phyloP scores from a whole-genome alignment of 2,113 vertebrate genomes.

The Oenanthe oenanthe region DNA sequence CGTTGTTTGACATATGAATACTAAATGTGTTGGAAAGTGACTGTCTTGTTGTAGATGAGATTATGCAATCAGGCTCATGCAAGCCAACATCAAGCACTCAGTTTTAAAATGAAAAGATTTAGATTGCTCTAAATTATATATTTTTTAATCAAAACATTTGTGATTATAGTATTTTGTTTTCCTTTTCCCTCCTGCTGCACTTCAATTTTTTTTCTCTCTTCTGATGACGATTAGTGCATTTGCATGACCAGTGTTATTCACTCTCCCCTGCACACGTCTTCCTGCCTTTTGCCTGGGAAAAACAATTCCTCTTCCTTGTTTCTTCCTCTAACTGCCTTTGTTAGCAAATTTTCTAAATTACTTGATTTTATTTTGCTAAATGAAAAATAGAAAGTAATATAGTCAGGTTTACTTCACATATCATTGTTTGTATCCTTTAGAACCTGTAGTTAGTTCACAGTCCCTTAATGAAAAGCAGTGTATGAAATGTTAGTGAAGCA shows the following conservation, averaged over 20 bases:
- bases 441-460: background rate
- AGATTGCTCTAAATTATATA: slow-evolving; percentile 27
- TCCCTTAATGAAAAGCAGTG: background rate
- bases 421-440: background rate
- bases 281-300: background rate
- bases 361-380: background rate
- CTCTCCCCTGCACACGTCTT: background rate
- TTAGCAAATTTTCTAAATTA: background rate
- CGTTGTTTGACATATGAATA: background rate
- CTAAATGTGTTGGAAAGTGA: slow-evolving; percentile 16
- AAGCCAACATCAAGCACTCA: background rate
- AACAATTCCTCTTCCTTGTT: background rate
- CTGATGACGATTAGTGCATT: background rate
- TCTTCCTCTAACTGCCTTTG: background rate
- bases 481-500: background rate
- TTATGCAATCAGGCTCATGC: slow-evolving; percentile 25
- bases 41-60: slow-evolving; percentile 14
- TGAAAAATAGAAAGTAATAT: background rate
- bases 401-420: background rate
- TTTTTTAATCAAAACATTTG: slow-evolving; percentile 45
- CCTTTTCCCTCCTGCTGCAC: background rate
- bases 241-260: background rate
- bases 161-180: slow-evolving; percentile 34
- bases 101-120: slow-evolving; percentile 41
- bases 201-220: background rate